phyloP scores from a whole-genome alignment of 2,113 vertebrate species.

The Echinops telfairi region DNA sequence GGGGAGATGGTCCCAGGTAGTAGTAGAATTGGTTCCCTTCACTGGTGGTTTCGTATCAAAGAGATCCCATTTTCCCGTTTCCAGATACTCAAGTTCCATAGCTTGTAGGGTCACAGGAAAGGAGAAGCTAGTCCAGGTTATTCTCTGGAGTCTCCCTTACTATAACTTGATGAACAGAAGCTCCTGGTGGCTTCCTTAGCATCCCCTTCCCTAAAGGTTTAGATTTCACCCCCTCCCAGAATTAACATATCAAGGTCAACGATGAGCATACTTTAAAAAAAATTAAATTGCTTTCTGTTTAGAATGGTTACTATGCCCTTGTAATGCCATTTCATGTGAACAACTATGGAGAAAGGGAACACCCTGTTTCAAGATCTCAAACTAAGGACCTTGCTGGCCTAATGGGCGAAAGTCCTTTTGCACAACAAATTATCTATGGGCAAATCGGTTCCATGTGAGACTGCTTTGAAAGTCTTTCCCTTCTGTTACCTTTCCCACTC shows the following conservation, averaged over 20 bases:
- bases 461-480: conserved; percentile 23
- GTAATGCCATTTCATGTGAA: conserved; percentile 45
- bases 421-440: conserved; percentile 33
- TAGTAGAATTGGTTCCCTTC: neutral
- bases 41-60: neutral
- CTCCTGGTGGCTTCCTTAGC: neutral
- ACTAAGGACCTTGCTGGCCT: conserved; percentile 24
- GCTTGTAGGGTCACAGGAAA: neutral
- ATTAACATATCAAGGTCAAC: conserved; percentile 45
- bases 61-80: neutral
- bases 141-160: neutral
- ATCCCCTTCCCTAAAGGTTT: conserved; percentile 33
- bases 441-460: conserved; percentile 24
- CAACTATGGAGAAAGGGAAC: conserved; percentile 63
- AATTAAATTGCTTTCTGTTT: conserved; percentile 49
- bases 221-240: neutral
- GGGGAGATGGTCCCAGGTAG: neutral
- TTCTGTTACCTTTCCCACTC: conserved; percentile 45
- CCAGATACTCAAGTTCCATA: neutral
- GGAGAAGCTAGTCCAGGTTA: neutral
- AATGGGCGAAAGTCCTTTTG: conserved; percentile 49
- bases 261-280: conserved; percentile 3
- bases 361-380: conserved; percentile 48
- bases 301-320: neutral
- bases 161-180: conserved; percentile 1